Percentiles rank a stretch among this genome's conserved stretches.
Conservation (phyloP, 1,140 invertebrate genomes). For the Druon quercuslanigerum region DNA sequence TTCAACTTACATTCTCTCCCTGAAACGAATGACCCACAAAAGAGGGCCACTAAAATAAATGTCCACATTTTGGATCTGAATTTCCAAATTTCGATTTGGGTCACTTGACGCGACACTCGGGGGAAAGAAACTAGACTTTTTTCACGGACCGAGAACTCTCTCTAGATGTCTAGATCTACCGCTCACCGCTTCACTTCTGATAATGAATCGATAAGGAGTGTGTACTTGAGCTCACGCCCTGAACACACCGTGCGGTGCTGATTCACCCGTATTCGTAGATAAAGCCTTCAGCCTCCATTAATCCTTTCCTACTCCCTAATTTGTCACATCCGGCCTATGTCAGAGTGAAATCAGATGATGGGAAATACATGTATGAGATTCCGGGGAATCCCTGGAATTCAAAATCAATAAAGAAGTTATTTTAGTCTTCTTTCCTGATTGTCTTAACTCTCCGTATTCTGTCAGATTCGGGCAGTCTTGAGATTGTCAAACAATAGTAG, state of each 20-base stretch:
- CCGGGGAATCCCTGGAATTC: background rate
- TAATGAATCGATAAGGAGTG: slow-evolving; percentile 25
- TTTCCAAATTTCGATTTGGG: background rate
- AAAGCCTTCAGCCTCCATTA: background rate
- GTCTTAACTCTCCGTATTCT: too few relatives aligned
- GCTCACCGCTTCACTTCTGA: slow-evolving; percentile 19
- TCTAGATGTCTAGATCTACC: slow-evolving; percentile 7
- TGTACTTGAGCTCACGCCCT: background rate
- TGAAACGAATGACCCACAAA: background rate
- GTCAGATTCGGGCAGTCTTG: too few relatives aligned
- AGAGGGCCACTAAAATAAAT: background rate
- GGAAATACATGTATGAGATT: background rate
- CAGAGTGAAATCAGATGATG: background rate
- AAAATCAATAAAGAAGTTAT: slow-evolving; percentile 3
- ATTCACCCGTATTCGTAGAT: slow-evolving; percentile 10
- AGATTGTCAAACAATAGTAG: too few relatives aligned
- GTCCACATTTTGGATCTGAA: background rate
- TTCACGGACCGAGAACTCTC: background rate
- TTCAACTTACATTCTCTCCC: background rate
- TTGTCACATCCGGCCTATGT: slow-evolving; percentile 10
- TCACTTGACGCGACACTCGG: background rate
- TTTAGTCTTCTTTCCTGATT: too few relatives aligned
- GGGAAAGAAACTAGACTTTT: background rate
- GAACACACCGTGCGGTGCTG: slow-evolving; percentile 2
- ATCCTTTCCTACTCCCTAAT: background rate